Conservation (phyloP, 1,140 invertebrate species). For the Berghia stephanieae region DNA sequence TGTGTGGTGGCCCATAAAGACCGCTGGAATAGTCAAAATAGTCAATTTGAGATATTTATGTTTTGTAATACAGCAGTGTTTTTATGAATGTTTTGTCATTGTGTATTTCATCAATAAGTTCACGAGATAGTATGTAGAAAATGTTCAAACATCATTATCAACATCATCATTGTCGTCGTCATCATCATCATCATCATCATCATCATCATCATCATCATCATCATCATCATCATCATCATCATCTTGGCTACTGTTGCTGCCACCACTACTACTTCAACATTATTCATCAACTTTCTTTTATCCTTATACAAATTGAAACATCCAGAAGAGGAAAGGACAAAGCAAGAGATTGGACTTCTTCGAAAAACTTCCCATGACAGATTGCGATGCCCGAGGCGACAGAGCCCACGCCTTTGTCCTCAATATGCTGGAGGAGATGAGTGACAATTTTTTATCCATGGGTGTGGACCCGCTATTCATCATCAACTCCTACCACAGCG, state of each 20-base stretch:
- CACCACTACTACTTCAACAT: no score
- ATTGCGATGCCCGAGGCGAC: constrained; percentile 15
- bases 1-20: no score
- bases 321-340: no score
- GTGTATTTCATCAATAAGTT: neutral
- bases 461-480: constrained; percentile 13
- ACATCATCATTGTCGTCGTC: neutral
- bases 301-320: no score
- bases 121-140: neutral
- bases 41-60: neutral
- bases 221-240: no score
- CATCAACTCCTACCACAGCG: constrained; percentile 15
- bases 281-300: no score
- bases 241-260: no score
- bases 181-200: neutral
- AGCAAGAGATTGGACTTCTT: no score
- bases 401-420: constrained; percentile 20
- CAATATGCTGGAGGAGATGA: neutral
- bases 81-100: neutral
- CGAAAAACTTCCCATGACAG: constrained; percentile 8
- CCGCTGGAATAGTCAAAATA: neutral
- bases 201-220: neutral
- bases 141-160: neutral
- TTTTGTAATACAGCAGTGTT: neutral
- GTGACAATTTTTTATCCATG: neutral